Evolutionary conservation across 1,140 invertebrate species (phyloP).

Genomic region (Hyposmocoma kahamanoa): DNA sequence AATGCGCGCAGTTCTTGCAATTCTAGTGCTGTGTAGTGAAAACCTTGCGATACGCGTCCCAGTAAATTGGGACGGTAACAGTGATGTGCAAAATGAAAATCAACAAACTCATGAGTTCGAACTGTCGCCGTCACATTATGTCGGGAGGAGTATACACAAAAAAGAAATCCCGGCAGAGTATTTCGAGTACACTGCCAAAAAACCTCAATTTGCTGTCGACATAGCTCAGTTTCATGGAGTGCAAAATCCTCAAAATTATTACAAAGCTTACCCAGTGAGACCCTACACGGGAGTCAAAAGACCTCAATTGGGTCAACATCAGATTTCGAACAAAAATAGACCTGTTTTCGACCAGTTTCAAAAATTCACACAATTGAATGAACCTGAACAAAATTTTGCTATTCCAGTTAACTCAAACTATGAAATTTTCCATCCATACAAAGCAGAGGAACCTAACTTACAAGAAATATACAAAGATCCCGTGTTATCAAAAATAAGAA

Average conservation of each 20-base stretch:
- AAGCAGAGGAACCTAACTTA: conserved; percentile 49
- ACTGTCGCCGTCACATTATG: background rate
- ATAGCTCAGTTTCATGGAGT: conserved; percentile 47
- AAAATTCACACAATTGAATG: conserved; percentile 30
- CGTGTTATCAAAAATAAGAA: conserved; percentile 49
- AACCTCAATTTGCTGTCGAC: conserved; percentile 55
- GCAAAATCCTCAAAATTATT: conserved; percentile 41
- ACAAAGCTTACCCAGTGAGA: conserved; percentile 38
- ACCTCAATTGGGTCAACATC: conserved; percentile 44
- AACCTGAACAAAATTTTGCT: conserved; percentile 19
- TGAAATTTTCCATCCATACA: conserved; percentile 63
- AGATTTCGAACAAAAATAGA: conserved; percentile 32
- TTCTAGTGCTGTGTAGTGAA: conserved; percentile 40
- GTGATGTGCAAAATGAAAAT: conserved; percentile 34
- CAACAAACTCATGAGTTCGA: background rate
- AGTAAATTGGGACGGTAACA: conserved; percentile 39
- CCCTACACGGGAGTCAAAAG: conserved; percentile 38
- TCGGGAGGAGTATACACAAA: conserved; percentile 6
- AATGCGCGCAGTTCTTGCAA: conserved; percentile 34
- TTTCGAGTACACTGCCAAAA: conserved; percentile 53
- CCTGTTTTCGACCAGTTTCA: conserved; percentile 34
- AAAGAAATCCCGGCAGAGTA: conserved; percentile 35
- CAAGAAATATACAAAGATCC: conserved; percentile 60
- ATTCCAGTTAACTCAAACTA: conserved; percentile 40
- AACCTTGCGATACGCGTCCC: conserved; percentile 49